Percentiles rank a stretch among this genome's conserved stretches.
phyloP scores from a whole-genome alignment of 2,888 invertebrate species.

The Macrosoma leucophasiata region DNA sequence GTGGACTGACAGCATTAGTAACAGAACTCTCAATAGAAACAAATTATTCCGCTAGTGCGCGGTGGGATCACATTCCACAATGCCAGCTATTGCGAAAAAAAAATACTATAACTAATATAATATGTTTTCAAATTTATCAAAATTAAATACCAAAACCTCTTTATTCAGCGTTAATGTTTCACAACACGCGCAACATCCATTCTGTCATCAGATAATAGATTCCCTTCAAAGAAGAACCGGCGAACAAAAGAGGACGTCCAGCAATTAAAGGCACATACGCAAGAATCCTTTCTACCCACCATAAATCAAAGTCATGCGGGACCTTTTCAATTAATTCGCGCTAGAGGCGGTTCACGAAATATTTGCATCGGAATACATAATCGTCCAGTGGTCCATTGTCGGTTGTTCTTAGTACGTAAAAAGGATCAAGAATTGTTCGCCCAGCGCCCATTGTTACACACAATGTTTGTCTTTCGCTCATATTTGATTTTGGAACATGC shows the following conservation, averaged over 20 bases:
- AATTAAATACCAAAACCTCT: no score
- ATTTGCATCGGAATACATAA: constrained; percentile 43
- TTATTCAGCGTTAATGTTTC: no score
- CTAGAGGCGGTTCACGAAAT: constrained; percentile 33
- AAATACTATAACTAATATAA: no score
- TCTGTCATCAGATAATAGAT: no score
- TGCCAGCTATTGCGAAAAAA: no score
- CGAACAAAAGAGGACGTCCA: constrained; percentile 3
- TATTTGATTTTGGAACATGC: constrained; percentile 58
- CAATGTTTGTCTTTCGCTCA: constrained; percentile 63
- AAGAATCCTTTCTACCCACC: constrained; percentile 15
- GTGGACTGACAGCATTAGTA: no score
- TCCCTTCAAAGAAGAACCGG: no score
- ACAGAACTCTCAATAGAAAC: no score
- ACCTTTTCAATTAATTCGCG: constrained; percentile 46
- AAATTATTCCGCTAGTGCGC: no score
- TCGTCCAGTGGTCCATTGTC: constrained; percentile 31
- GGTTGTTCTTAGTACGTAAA: constrained; percentile 33
- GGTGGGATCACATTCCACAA: no score
- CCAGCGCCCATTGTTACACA: constrained; percentile 47
- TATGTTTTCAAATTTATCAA: no score
- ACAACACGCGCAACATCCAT: no score
- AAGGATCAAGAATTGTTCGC: constrained; percentile 40
- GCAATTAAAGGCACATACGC: constrained; percentile 5
- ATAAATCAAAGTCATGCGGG: constrained; percentile 39